Conservation (phyloP, 1,140 invertebrate species). For the Theocolax elegans region DNA sequence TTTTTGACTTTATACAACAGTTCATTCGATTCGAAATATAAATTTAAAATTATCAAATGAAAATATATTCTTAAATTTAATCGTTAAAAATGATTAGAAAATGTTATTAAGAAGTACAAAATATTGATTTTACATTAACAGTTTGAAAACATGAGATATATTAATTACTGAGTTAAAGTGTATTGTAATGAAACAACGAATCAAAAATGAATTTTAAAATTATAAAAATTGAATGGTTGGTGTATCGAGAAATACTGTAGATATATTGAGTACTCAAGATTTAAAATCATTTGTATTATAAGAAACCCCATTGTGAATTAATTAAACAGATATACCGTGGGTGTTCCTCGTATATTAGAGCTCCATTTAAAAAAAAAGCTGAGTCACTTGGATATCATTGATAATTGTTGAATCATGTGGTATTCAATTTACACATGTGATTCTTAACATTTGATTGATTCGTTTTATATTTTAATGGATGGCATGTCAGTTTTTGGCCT, state of each 20-base stretch:
- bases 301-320: slow-evolving; percentile 35
- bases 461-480: slow-evolving; percentile 23
- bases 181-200: too few species aligned
- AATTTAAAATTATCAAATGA: too few species aligned
- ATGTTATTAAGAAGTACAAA: too few species aligned
- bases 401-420: slow-evolving; percentile 31
- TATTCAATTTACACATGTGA: slow-evolving; percentile 26
- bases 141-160: too few species aligned
- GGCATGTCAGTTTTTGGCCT: neutral
- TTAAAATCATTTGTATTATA: slow-evolving; percentile 1
- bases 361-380: slow-evolving; percentile 4
- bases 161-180: too few species aligned
- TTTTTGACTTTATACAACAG: too few species aligned
- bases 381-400: slow-evolving; percentile 17
- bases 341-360: slow-evolving; percentile 3
- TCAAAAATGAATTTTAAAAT: neutral
- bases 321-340: slow-evolving; percentile 24
- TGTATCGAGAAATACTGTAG: slow-evolving; percentile 2
- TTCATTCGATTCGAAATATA: too few species aligned
- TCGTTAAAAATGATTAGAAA: too few species aligned
- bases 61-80: too few species aligned
- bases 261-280: slow-evolving; percentile 37
- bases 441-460: slow-evolving; percentile 24
- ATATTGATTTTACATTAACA: too few species aligned
- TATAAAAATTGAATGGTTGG: slow-evolving; percentile 8